These are phyloP conservation scores for Dasypus novemcinctus DNA, from an alignment of 2,113 vertebrate species.

Conservation along the genomic window DNA sequence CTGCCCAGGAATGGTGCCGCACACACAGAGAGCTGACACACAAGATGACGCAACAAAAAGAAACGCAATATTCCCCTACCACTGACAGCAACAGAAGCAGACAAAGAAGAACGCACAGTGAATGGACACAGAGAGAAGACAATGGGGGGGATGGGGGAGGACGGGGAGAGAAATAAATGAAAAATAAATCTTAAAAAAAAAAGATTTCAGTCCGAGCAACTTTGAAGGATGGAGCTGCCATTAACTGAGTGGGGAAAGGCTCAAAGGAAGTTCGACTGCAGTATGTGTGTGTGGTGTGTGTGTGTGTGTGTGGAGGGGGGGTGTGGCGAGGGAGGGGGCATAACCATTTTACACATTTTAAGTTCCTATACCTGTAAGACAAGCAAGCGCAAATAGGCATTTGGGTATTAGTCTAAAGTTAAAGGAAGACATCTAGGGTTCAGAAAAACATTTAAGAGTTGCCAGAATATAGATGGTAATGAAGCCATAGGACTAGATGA, in stretches of 20 bases:
- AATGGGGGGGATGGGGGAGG: too few species aligned
- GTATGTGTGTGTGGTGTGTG: neutral
- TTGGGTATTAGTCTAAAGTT: neutral
- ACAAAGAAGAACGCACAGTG: too few species aligned
- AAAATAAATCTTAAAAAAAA: too few species aligned
- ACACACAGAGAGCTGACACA: too few species aligned
- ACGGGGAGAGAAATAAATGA: too few species aligned
- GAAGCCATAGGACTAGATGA: neutral
- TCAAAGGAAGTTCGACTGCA: accelerated
- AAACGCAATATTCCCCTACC: too few species aligned
- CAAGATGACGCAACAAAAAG: too few species aligned
- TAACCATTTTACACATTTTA: neutral
- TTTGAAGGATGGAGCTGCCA: neutral
- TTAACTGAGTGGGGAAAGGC: neutral
- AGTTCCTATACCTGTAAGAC: neutral
- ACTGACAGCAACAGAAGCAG: too few species aligned
- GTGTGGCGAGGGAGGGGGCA: too few species aligned
- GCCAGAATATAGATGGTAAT: neutral
- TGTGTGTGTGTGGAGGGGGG: too few species aligned
- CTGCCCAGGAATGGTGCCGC: too few species aligned
- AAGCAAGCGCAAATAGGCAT: neutral
- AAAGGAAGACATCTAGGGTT: neutral
- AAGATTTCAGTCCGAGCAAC: neutral
- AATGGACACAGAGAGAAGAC: too few species aligned
- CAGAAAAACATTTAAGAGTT: neutral